Conservation (phyloP, 2,113 vertebrate species). For the Cebus imitator region DNA sequence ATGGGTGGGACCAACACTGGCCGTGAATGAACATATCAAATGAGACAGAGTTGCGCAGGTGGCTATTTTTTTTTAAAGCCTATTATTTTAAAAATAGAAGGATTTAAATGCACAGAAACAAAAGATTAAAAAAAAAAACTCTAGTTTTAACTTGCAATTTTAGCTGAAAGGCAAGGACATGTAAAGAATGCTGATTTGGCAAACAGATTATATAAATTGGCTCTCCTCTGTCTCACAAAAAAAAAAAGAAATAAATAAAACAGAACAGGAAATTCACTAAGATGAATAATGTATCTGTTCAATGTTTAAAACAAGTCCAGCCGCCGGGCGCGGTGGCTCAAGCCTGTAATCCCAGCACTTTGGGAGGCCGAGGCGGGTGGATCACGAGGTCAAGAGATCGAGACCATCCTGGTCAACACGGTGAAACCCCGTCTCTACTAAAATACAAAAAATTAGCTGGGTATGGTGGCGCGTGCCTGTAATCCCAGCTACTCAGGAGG, state of each 20-base stretch:
- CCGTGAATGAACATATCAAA: background rate
- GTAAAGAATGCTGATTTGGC: background rate
- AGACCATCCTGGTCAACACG: too few relatives aligned
- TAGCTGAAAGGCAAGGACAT: background rate
- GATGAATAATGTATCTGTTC: constrained; percentile 57
- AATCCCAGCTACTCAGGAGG: too few relatives aligned
- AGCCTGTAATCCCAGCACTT: too few relatives aligned
- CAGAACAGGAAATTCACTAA: background rate
- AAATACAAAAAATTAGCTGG: too few relatives aligned
- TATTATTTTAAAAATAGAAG: background rate
- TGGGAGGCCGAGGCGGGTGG: too few relatives aligned
- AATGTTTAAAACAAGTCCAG: background rate
- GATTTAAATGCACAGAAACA: background rate
- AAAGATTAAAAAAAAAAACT: background rate
- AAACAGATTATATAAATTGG: background rate
- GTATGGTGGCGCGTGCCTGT: too few relatives aligned
- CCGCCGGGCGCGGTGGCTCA: background rate
- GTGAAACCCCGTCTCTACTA: too few relatives aligned
- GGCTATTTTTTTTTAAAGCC: background rate
- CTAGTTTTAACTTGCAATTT: background rate
- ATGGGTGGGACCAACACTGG: rapidly evolving
- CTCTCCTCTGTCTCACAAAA: background rate
- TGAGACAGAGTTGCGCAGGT: background rate
- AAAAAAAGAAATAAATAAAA: background rate
- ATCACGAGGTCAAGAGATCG: too few relatives aligned